Evolutionary conservation across 2,113 vertebrate genomes (phyloP).

Genomic region (Thunnus thynnus): DNA sequence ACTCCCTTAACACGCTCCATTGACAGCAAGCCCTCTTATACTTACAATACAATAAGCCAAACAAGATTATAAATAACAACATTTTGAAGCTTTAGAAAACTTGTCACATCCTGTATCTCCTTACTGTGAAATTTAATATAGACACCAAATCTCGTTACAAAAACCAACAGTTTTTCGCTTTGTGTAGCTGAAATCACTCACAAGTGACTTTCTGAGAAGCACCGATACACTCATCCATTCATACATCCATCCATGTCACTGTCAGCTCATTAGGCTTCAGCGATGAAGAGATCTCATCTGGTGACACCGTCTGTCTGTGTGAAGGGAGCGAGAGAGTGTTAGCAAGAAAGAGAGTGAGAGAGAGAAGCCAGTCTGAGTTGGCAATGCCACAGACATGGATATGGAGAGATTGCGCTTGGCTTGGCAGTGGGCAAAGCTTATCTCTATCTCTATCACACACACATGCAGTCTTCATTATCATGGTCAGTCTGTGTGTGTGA

Average conservation of each 20-base stretch:
- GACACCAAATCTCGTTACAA: background rate
- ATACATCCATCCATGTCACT: slow-evolving; percentile 27
- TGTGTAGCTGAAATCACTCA: background rate
- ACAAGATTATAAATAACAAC: background rate
- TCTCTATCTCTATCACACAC: slow-evolving; percentile 59
- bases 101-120: slow-evolving; percentile 4
- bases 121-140: slow-evolving; percentile 9
- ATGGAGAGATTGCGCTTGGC: slow-evolving; percentile 44
- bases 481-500: slow-evolving; percentile 44
- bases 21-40: background rate
- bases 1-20: background rate
- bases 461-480: slow-evolving; percentile 48
- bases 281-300: slow-evolving; percentile 37
- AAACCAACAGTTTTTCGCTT: background rate
- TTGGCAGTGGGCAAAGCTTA: slow-evolving; percentile 51
- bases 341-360: background rate
- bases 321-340: background rate
- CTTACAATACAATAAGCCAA: background rate
- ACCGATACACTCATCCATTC: slow-evolving; percentile 17
- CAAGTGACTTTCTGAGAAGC: slow-evolving; percentile 7
- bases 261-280: slow-evolving; percentile 24
- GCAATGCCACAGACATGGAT: slow-evolving; percentile 54
- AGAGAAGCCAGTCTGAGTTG: slow-evolving; percentile 39
- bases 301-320: slow-evolving; percentile 38
- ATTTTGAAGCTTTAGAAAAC: background rate